Base-by-base conservation (phyloP, 2,797 vertebrate species). In the Trichosurus vulpecula region DNA sequence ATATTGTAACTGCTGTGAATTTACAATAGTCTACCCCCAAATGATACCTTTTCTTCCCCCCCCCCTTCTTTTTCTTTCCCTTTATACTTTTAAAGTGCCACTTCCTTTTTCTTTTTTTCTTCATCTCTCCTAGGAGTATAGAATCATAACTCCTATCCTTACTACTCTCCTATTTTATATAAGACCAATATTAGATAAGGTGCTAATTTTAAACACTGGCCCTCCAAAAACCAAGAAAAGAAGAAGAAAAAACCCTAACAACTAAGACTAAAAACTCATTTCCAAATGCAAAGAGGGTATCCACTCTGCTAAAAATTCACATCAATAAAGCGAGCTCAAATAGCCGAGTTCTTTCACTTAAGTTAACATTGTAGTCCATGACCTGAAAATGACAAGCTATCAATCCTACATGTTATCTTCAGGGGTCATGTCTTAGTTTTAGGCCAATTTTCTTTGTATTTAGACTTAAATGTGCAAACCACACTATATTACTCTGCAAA, bases 401-500 rank as follows among this genome's bases (percentile, higher is more conserved):
- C 95, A 91, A 94, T 98, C 97, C 96, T n/a, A 30, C 0, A 91
- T 61, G 58, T 96, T 97, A 96, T 97, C 97, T 98, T 96, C 81
- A 55, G 96, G 95, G 98, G 98, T 98, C 96, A 54, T 52, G 89
- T 96, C 98, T 98, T 97, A 97, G 98, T 98, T 97, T 97, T 98
- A 97, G 93, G 96, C 98, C 97, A 92, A 96, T 98, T 98, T 98
- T 97, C 98, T 97, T 96, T 97, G 97, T 94, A 97, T 98, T 98
- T 98, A 97, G 98, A 97, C 98, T 98, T 97, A 98, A 98, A 99
- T 96, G 98, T 97, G 98, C 98, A 98, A 97, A 98, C 96, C 96
- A 91, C 96, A 97, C 98, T 98, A 97, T 98, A 98, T 98, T 98
- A 98, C 98, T 98, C 99, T 99, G 99, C 97, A 98, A 98, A 98